Base-by-base conservation (phyloP, 2,113 vertebrate genomes). In the Nycticebus coucang region DNA sequence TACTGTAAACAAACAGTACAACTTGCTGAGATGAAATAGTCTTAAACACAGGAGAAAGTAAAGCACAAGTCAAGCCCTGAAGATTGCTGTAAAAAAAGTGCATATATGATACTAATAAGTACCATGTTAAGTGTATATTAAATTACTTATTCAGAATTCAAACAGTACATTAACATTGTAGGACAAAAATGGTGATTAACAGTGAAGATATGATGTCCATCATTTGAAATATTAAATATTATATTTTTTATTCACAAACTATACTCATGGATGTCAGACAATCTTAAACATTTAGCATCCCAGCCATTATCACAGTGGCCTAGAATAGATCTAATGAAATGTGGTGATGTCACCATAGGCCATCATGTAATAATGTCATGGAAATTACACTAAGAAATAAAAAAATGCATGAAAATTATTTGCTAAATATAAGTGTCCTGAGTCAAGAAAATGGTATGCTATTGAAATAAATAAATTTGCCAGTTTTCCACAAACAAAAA, bases 151-250 rank as follows among this genome's bases (percentile, higher is more conserved):
- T 88, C 53, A 35, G 26, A 84, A 33, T 85, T 83, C 21, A 60
- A 69, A 83, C 90, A 68, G 28, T 69, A n/a, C 5, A 64, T 10
- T 88, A 84, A 90, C 12, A 80, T 71, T 74, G 21, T 37, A 60
- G 33, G 11, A 33, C 55, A 53, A 87, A 35, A 95, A 79, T 45
- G 13, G 30, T 92, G 5, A 93, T 68, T 93, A 87, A 59, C 30
- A 83, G 26, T 30, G 26, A 87, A 21, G 45, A 92, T 50, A 55
- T 53, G 28, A 60, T 84, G 7, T 64, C 6, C 82, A 22, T 17
- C 37, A 59, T 71, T 90, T 95, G 41, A 95, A 93, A 89, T n/a
- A 88, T 17, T 93, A 93, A 85, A 71, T 30, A 85, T 13, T 22
- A 79, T 50, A 80, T 77, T 21, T 50, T 78, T 89, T 72, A 75